Base-by-base conservation (phyloP, 2,113 vertebrate species). In the Aphyosemion australe region DNA sequence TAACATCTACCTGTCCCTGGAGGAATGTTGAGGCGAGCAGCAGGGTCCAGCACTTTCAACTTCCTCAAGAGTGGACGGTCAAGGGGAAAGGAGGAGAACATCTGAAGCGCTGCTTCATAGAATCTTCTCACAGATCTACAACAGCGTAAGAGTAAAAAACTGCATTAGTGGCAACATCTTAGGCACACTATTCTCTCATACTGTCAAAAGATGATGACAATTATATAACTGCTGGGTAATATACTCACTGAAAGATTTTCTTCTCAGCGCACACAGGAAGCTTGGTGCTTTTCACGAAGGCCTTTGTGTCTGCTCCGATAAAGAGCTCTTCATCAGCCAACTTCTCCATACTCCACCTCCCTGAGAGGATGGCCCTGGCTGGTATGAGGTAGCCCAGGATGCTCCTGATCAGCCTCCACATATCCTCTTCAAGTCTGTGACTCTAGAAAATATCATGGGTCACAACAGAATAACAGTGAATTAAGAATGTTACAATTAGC, bases 91-190 rank as follows among this genome's bases (percentile, higher is more conserved):
- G 48, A 50, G 48, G 18, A 50, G 18, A 50, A 50, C 18, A 12
- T 50, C 9, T 20, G 18, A 20, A 50, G 19, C 18, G 16, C n/a
- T 6, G 47, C 2, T 45, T 16, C 43, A 45, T 45, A 45, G 43
- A 45, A 45, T 15, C 47, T 49, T 49, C 47, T 49, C 47, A 49
- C 47, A 49, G 47, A 49, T 49, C 47, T 49, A 49, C n/a, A 49
- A 49, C 47, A 49, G 11, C 16, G 18, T 49, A 49, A 49, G 47
- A 49, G n/a, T n/a, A 18, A 49, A 19, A n/a, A 49, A 19, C 16
- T 18, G 37, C 37, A 39, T 39, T 39, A 26, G 8, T 39, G 11
- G 37, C 11, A 8, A 19, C 43, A 46, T 6, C 6, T 16, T 15
- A 46, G 2, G 6, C 26, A 26, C 26, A 26, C 3, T 26, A 26